Conservation (phyloP, 1,140 invertebrate genomes). For the Rhysida immarginata region DNA sequence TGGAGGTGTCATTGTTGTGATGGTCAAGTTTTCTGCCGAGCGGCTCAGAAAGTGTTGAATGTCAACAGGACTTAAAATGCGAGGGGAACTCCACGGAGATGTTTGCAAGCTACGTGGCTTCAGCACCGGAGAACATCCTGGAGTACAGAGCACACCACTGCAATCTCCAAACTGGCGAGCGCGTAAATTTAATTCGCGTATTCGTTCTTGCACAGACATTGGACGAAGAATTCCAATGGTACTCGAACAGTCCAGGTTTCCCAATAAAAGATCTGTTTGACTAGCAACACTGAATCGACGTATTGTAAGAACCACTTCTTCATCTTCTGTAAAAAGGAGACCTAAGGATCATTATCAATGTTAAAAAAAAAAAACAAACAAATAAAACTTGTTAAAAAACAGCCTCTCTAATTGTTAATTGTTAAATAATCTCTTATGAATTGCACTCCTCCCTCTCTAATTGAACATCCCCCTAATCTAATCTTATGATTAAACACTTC, state of each 20-base stretch:
- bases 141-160: neutral
- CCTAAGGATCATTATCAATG: no score
- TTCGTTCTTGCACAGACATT: conserved; percentile 27
- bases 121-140: conserved; percentile 17
- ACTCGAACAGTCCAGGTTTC: conserved; percentile 34
- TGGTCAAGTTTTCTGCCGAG: conserved; percentile 34
- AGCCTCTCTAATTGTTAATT: no score
- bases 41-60: conserved; percentile 34
- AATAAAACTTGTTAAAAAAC: neutral
- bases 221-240: conserved; percentile 6
- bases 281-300: conserved; percentile 34
- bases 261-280: conserved; percentile 35
- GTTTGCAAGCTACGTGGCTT: conserved; percentile 33
- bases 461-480: no score
- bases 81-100: conserved; percentile 38
- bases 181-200: conserved; percentile 35
- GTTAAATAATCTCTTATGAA: no score
- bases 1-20: conserved; percentile 16
- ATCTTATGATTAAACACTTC: no score
- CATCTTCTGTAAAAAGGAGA: neutral
- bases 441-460: no score
- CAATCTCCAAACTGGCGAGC: conserved; percentile 38
- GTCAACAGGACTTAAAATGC: conserved; percentile 37
- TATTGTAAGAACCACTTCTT: conserved; percentile 6
- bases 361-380: neutral